Percentiles rank a stretch among this genome's conserved stretches.
phyloP scores from a whole-genome alignment of 2,113 vertebrate genomes.

The Eidolon helvum region DNA sequence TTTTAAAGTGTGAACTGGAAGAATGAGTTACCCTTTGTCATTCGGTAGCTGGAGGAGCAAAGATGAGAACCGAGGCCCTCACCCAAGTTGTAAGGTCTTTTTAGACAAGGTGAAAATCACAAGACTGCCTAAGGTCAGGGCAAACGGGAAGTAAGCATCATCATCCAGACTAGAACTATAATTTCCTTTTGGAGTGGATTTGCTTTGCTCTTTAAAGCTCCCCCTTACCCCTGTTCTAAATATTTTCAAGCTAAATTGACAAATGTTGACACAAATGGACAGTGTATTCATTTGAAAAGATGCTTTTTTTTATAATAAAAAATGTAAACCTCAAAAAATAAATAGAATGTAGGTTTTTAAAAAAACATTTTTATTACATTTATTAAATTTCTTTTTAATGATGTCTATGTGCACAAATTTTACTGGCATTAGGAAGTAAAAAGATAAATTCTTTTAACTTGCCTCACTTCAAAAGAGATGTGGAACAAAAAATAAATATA shows the following conservation, averaged over 20 bases:
- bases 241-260: background rate
- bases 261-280: background rate
- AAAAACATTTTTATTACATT: background rate
- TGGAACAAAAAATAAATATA: background rate
- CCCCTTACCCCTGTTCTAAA: too few species aligned
- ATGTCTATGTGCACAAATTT: background rate
- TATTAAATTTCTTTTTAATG: background rate
- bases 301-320: background rate
- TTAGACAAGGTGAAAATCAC: background rate
- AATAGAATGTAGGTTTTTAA: background rate
- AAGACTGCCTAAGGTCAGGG: background rate
- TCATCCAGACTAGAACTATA: background rate
- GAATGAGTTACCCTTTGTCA: background rate
- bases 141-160: background rate
- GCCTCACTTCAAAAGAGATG: background rate
- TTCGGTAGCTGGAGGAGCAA: background rate
- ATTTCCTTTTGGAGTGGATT: background rate
- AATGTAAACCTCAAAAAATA: background rate
- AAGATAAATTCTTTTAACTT: background rate
- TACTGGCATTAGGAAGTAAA: background rate
- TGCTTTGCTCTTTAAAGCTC: background rate
- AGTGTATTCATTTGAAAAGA: background rate
- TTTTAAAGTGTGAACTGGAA: background rate
- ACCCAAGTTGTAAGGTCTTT: background rate
- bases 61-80: background rate